Percentiles rank a stretch among this genome's conserved stretches.
phyloP scores from a whole-genome alignment of 2,797 vertebrate species.

The Cynodonichthys magdalenae region DNA sequence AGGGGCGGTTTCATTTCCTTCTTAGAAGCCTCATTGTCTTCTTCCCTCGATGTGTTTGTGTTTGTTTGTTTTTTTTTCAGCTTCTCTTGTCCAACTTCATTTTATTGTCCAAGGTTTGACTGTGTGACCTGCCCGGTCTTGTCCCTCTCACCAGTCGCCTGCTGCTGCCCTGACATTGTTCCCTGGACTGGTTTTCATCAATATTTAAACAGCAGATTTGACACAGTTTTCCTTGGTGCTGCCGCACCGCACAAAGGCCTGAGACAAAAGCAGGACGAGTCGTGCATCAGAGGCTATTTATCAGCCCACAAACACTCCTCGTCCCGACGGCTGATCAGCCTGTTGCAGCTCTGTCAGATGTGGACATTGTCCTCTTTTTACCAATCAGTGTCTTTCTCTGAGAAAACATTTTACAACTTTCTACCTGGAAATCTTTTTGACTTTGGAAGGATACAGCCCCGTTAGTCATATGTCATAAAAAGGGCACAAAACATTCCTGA shows the following conservation, averaged over 20 bases:
- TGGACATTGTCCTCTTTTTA: slow-evolving; percentile 6
- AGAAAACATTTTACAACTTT: background rate
- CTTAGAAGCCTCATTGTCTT: slow-evolving; percentile 7
- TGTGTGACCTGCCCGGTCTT: slow-evolving; percentile 46
- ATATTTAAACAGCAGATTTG: slow-evolving; percentile 69
- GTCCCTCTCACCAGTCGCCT: slow-evolving; percentile 59
- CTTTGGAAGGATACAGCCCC: slow-evolving; percentile 22
- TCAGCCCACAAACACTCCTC: slow-evolving; percentile 17
- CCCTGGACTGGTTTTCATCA: slow-evolving; percentile 59
- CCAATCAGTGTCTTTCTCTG: background rate
- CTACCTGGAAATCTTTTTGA: slow-evolving; percentile 16
- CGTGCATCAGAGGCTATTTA: slow-evolving; percentile 5
- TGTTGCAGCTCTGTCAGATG: slow-evolving; percentile 12
- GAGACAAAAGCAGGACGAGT: slow-evolving; percentile 41
- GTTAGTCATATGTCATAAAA: slow-evolving; percentile 34
- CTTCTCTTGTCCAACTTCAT: slow-evolving; percentile 36
- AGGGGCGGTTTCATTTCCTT: background rate
- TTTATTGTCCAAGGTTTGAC: slow-evolving; percentile 36
- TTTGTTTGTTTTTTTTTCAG: slow-evolving; percentile 11
- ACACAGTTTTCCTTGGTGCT: slow-evolving; percentile 37
- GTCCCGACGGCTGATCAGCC: slow-evolving; percentile 30
- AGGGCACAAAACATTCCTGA: slow-evolving; percentile 38
- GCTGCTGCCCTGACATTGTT: slow-evolving; percentile 67
- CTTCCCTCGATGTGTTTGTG: background rate
- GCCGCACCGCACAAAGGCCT: slow-evolving; percentile 39